phyloP scores from a whole-genome alignment of 2,888 invertebrate genomes.

The Pachliopta kotzebuea region DNA sequence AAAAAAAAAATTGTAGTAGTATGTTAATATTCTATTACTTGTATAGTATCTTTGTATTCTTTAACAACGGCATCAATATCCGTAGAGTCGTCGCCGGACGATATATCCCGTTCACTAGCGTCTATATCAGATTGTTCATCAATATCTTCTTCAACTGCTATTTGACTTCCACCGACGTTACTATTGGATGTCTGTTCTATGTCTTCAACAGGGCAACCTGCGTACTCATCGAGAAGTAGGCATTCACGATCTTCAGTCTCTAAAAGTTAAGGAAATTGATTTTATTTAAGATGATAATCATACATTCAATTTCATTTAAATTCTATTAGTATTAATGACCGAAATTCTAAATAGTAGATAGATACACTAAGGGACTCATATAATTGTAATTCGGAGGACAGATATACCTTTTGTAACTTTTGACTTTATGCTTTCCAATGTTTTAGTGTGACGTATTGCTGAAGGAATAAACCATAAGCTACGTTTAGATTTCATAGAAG shows the following conservation, averaged over 20 bases:
- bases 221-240: constrained; percentile 80
- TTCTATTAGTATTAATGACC: too few species aligned
- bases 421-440: constrained; percentile 73
- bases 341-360: too few species aligned
- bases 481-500: constrained; percentile 59
- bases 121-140: constrained; percentile 64
- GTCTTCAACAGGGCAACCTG: constrained; percentile 63
- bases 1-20: not conserved
- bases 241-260: constrained; percentile 81
- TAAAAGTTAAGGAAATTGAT: constrained; percentile 30
- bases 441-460: constrained; percentile 73
- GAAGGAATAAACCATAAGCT: constrained; percentile 77
- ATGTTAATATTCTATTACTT: constrained; percentile 60
- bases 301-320: too few species aligned
- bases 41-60: constrained; percentile 86
- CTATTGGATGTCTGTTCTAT: constrained; percentile 55
- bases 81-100: constrained; percentile 83
- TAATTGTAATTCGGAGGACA: not conserved
- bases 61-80: constrained; percentile 89
- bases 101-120: constrained; percentile 80
- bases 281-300: not conserved
- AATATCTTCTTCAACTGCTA: constrained; percentile 53
- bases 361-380: not conserved
- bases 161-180: constrained; percentile 49
- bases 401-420: constrained; percentile 67